Evolutionary conservation across 2,888 invertebrate species (phyloP).

Genomic region (Odontomyia ornata): DNA sequence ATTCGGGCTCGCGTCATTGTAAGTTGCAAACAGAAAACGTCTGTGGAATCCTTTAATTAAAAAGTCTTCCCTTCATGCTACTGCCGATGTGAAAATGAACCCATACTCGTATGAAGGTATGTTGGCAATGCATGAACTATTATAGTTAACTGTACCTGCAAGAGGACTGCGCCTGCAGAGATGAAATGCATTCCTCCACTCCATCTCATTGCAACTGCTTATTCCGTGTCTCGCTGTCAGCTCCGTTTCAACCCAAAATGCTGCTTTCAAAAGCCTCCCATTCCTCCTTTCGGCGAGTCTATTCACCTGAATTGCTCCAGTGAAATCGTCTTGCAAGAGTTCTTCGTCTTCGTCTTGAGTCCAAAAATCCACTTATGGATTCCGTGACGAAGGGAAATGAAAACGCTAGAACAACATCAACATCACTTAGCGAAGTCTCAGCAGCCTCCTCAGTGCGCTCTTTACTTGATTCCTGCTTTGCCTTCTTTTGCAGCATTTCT

Average conservation of each 20-base stretch:
- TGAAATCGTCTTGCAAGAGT: conserved; percentile 26
- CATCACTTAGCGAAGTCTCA: conserved; percentile 22
- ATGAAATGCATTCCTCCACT: no score
- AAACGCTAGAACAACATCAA: conserved; percentile 28
- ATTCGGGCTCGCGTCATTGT: conserved; percentile 29
- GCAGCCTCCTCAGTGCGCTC: background rate
- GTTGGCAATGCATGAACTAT: background rate
- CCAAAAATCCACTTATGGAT: conserved; percentile 40
- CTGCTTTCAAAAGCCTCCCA: background rate
- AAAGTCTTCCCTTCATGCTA: conserved; percentile 23
- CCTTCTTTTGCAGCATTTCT: conserved; percentile 4
- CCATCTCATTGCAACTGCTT: background rate
- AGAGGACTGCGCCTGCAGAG: background rate
- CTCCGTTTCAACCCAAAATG: background rate
- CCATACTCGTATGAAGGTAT: conserved; percentile 15
- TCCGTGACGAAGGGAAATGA: conserved; percentile 34
- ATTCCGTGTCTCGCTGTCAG: background rate
- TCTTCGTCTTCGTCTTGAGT: conserved; percentile 12
- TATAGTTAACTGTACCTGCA: background rate
- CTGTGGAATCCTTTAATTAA: conserved; percentile 38
- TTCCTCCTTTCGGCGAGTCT: conserved; percentile 8
- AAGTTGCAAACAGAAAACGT: conserved; percentile 11
- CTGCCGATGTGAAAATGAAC: background rate
- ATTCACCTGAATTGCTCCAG: conserved; percentile 15
- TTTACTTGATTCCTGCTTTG: background rate